phyloP scores from a whole-genome alignment of 1,140 invertebrate genomes.

The Branchinecta lynchi region DNA sequence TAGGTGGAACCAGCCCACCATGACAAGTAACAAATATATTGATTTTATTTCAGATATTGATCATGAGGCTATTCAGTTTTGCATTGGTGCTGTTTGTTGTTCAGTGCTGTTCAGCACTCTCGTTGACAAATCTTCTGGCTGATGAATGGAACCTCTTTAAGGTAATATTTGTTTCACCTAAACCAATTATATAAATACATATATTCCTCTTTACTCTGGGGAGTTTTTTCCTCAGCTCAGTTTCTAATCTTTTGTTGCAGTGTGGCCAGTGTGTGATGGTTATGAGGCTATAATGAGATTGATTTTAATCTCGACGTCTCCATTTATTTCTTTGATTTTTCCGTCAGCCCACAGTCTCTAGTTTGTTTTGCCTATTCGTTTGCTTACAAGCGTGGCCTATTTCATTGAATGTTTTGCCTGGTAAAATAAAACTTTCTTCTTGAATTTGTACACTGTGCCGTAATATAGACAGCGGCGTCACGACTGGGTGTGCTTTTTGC shows the following conservation, averaged over 20 bases:
- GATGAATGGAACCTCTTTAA: conserved; percentile 22
- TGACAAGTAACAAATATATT: too few relatives aligned
- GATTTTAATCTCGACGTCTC: not conserved
- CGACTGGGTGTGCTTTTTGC: too few relatives aligned
- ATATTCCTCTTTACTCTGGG: not conserved
- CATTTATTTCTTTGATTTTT: not conserved
- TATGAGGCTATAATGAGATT: not conserved
- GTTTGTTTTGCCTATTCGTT: too few relatives aligned
- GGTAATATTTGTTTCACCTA: not conserved
- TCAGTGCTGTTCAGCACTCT: conserved; percentile 15
- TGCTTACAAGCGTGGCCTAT: too few relatives aligned
- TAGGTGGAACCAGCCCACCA: too few relatives aligned
- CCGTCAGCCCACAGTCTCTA: not conserved
- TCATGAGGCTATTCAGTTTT: not conserved
- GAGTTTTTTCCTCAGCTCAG: not conserved
- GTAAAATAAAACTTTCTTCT: not conserved
- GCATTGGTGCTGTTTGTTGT: conserved; percentile 14
- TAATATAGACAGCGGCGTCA: too few relatives aligned
- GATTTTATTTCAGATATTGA: too few relatives aligned
- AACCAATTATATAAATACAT: not conserved
- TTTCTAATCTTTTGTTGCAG: not conserved
- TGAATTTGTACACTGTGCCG: not conserved
- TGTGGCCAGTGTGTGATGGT: not conserved
- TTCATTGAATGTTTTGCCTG: too few relatives aligned
- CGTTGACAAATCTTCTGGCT: conserved; percentile 17